Conservation (phyloP, 37 sponge, comb jelly and placozoan species). For the Mnemiopsis leidyi region DNA sequence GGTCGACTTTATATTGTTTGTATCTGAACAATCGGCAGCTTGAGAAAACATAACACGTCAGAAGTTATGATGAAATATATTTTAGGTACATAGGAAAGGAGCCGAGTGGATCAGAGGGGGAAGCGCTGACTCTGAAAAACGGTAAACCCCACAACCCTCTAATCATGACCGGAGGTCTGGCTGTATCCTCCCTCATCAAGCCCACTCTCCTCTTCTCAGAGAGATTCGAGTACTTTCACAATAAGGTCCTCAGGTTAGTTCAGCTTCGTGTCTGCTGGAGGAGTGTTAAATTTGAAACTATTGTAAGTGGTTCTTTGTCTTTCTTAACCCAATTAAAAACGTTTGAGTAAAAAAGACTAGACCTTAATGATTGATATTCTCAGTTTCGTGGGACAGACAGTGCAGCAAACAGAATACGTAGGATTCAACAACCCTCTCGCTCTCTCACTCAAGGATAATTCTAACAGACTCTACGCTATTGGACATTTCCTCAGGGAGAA, state of each 20-base stretch:
- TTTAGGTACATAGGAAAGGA: constrained; percentile 78
- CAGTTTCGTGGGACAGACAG: constrained; percentile 21
- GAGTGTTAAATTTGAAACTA: too few relatives aligned
- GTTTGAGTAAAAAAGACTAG: too few relatives aligned
- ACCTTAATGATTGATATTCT: too few relatives aligned
- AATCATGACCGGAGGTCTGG: neutral
- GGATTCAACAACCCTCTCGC: constrained; percentile 30
- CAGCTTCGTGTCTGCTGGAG: too few relatives aligned
- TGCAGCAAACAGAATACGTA: neutral
- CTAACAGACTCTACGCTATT: constrained; percentile 43
- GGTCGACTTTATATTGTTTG: neutral
- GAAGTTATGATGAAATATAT: too few relatives aligned
- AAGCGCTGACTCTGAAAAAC: neutral
- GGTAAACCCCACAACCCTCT: constrained; percentile 18
- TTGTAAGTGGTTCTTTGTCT: too few relatives aligned
- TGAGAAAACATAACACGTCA: too few relatives aligned
- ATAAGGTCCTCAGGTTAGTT: neutral
- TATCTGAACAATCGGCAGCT: neutral
- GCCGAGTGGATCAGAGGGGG: constrained; percentile 73
- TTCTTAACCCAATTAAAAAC: too few relatives aligned
- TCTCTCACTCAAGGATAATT: constrained; percentile 3
- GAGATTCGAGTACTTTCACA: neutral
- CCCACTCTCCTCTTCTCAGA: constrained; percentile 10
- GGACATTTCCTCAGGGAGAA: constrained; percentile 9
- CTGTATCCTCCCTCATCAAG: constrained; percentile 15